These are phyloP conservation scores for Ladona fulva DNA, from an alignment of 1,140 invertebrate species.

Conservation along the genomic window DNA sequence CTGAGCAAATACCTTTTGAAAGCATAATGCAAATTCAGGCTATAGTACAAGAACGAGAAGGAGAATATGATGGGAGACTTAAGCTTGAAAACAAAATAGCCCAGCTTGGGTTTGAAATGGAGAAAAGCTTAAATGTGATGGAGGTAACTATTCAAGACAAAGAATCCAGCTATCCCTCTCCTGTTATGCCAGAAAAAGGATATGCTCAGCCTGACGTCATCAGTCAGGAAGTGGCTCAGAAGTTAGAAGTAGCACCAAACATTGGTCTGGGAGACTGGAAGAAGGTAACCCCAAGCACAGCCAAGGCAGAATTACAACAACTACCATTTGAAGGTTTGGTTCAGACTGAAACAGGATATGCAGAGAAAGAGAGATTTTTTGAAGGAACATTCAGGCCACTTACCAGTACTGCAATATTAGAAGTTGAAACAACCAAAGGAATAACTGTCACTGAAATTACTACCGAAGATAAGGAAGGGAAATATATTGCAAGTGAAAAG, in stretches of 20 bases:
- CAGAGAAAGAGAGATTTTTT: slow-evolving; percentile 43
- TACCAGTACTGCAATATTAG: not conserved
- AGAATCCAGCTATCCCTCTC: slow-evolving; percentile 24
- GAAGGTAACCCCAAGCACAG: slow-evolving; percentile 25
- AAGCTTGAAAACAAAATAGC: not conserved
- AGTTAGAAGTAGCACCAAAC: slow-evolving; percentile 35
- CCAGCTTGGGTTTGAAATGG: not conserved
- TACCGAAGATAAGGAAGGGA: not conserved
- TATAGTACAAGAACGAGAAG: not conserved
- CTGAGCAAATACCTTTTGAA: not conserved
- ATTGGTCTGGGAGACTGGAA: slow-evolving; percentile 31
- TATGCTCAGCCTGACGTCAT: slow-evolving; percentile 36
- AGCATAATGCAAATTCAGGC: not conserved
- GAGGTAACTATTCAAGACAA: slow-evolving; percentile 33
- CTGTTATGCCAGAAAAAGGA: slow-evolving; percentile 32
- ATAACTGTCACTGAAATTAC: not conserved
- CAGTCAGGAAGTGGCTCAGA: slow-evolving; percentile 38
- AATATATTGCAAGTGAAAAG: not conserved
- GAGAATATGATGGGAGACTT: not conserved
- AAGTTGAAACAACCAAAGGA: not conserved
- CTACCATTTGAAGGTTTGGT: slow-evolving; percentile 41
- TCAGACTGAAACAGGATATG: slow-evolving; percentile 37
- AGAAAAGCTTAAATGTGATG: slow-evolving; percentile 15
- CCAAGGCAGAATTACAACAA: slow-evolving; percentile 36
- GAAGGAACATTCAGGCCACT: slow-evolving; percentile 21